Evolutionary conservation across 2,888 invertebrate genomes (phyloP), one percentile per base, ranked within the genome.

Genomic region (Lithophane leautieri): DNA sequence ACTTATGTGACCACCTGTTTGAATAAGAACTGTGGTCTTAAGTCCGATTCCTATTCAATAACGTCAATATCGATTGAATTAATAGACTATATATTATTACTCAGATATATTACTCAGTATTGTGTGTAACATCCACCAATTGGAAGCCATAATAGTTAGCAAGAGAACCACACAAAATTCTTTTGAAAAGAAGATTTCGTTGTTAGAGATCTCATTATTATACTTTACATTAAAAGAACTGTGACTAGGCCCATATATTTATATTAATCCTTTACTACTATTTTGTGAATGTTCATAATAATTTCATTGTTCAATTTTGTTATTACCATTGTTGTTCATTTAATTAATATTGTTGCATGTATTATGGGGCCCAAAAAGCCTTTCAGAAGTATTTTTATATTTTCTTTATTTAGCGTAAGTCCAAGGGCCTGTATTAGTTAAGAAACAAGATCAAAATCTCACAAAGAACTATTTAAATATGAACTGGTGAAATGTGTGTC

Each of bases 341-440:
- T 47, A n/a, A 54, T 63, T 58, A n/a, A 25, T 34, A 52, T 52
- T 42, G 19, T 72, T 71, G 12, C 2, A 9, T 50, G 14, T 61
- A 50, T 61, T 25, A 72, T 4, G 11, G 8, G n/a, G 4, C 34
- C 22, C 1, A 42, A 14, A 60, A 42, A 65, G 19, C 60, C 52
- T 71, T 42, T 28, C 7, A 52, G 50, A 71, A 28, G 16, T 70
- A 25, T 40, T 19, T 60, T 25, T 47, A 34, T 70, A 44, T 34
- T 69, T 56, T 40, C 4, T 50, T 58, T 60, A n/a, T 16, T 25
- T 56, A n/a, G 14, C n/a, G 4, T 54, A n/a, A 4, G 11, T 40
- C 34, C 12, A 16, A 47, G 25, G 1, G 6, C 19, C 34, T 40
- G 65, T 47, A 70, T 70, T 28, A 65, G n/a, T n/a, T n/a, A n/a